A percentile compares a stretch with the other conserved stretches of the same genome.
Evolutionary conservation across 2,888 invertebrate genomes (phyloP).

Genomic region (Oscheius sp.): DNA sequence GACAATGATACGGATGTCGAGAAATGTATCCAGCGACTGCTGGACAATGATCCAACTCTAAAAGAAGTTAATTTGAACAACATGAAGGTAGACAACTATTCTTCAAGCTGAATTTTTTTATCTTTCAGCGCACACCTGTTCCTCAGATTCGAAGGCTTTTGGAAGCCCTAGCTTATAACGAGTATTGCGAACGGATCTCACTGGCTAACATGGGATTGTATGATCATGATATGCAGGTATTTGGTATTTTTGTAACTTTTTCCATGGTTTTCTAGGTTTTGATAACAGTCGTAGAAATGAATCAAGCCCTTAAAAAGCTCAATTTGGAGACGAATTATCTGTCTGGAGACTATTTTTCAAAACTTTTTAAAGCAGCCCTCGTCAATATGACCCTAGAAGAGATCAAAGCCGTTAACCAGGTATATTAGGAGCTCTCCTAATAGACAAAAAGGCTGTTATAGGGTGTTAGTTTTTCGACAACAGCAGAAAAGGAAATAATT

Average conservation of each 20-base stretch:
- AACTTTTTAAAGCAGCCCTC: conserved; percentile 84
- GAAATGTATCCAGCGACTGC: conserved; percentile 72
- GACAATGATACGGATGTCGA: conserved; percentile 96
- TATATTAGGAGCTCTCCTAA: conserved; percentile 14
- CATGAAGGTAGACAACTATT: conserved; percentile 82
- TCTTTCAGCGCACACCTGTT: conserved; percentile 67
- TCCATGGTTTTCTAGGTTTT: conserved; percentile 69
- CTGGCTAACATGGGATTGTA: conserved; percentile 92
- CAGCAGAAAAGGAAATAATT: conserved; percentile 68
- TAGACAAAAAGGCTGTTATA: conserved; percentile 18
- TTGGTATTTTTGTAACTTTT: background rate
- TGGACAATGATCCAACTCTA: conserved; percentile 82
- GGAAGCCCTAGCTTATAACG: conserved; percentile 87
- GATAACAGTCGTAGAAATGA: conserved; percentile 76
- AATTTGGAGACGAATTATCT: conserved; percentile 85
- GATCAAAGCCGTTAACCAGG: conserved; percentile 94
- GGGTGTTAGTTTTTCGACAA: conserved; percentile 67
- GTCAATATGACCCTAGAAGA: conserved; percentile 88
- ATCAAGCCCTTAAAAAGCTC: conserved; percentile 72
- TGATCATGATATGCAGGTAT: conserved; percentile 82
- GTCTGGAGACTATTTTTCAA: conserved; percentile 85
- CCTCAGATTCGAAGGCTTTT: conserved; percentile 81
- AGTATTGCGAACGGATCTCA: conserved; percentile 87
- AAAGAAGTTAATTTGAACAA: conserved; percentile 98
- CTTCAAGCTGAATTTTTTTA: background rate